Conservation (phyloP, 2,888 invertebrate species). For the Troglohyphantes excavatus region DNA sequence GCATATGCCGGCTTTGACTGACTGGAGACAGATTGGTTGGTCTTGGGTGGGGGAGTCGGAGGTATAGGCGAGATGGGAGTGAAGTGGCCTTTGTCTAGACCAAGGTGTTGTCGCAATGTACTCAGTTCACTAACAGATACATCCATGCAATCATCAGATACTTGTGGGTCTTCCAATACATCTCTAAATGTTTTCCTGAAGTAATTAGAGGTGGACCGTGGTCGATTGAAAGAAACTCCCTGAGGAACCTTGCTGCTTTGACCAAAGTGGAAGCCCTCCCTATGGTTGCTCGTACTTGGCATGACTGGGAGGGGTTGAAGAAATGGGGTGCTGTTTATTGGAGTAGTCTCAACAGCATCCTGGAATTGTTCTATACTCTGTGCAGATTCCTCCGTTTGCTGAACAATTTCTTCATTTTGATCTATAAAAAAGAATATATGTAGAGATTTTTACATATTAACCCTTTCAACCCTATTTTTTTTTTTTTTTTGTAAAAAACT, state of each 20-base stretch:
- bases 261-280: background rate
- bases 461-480: too few species aligned
- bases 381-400: background rate
- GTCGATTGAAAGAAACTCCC: background rate
- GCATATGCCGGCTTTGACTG: background rate
- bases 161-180: background rate
- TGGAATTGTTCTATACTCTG: background rate
- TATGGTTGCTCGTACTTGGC: background rate
- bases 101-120: background rate
- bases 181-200: background rate
- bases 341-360: background rate
- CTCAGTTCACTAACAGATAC: background rate
- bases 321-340: background rate
- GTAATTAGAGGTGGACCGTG: background rate
- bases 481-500: too few species aligned
- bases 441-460: too few species aligned
- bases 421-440: background rate
- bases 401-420: background rate
- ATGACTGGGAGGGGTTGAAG: background rate
- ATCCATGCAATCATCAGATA: slow-evolving; percentile 7
- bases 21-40: background rate
- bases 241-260: background rate
- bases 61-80: slow-evolving; percentile 1
- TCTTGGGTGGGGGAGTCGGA: background rate
- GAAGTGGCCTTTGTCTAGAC: background rate